Base-by-base conservation (phyloP, 2,113 vertebrate species). In the Microtus ochrogaster region DNA sequence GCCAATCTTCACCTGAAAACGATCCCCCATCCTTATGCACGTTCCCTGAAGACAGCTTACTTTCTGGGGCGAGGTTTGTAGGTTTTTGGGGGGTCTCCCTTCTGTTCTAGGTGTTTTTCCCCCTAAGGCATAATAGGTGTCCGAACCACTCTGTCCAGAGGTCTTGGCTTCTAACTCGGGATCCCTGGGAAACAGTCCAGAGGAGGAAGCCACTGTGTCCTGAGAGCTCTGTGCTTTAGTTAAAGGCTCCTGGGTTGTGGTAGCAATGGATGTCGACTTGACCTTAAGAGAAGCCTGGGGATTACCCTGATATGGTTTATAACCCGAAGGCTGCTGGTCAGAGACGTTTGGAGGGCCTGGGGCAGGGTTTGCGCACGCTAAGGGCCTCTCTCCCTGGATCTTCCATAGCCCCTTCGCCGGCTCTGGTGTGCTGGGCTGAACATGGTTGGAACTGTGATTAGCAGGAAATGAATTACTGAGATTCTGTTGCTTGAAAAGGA, bases 1-100 rank as follows among this genome's bases (percentile, higher is more conserved):
- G 28, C 99, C 98, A 12, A 99, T 98, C 98, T 99, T 99, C 0
- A 99, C 99, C 92, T 98, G 98, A 98, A 99, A 99, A 26, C 99
- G 98, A 55, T 98, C 98, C 52, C 99, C 98, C 0, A 98, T 98
- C 92, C 97, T 96, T 16, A 99, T 95, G 89, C 99, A 99, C 58
- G 95, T 98, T 36, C 99, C 99, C 93, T 98, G 98, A 13, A 98
- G 97, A 83, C 97, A 93, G 88, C 94, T 93, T 16, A 79, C 90
- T 49, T 98, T 99, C 82, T 98, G 99, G 36, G 61, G 68, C 24
- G 93, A 89, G 22, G 70, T 16, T 21, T 52, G 89, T 4, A n/a
- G 11, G 36, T 49, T 91, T 36, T 92, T 90, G 10, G 44, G 89
- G 17, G 41, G 33, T 72, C 26, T 87, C 36, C 61, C 90, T 77